Evolutionary conservation across 2,113 vertebrate species (phyloP).

Genomic region (Cinclus cinclus): DNA sequence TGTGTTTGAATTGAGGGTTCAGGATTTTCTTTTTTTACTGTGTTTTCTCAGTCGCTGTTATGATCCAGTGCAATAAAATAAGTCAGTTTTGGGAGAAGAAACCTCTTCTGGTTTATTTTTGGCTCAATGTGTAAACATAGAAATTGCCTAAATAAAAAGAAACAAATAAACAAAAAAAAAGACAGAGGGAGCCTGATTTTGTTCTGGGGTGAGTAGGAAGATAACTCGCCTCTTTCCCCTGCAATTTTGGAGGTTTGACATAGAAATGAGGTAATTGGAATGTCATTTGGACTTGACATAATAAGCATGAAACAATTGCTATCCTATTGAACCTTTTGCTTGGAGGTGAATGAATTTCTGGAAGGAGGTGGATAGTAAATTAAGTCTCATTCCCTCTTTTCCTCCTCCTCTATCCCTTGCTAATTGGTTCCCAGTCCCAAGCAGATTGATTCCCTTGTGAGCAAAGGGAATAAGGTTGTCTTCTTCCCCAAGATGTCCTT

Average conservation of each 20-base stretch:
- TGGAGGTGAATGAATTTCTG: not conserved
- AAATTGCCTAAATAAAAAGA: not conserved
- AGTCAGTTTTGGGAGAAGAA: not conserved
- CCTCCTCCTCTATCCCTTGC: rapidly evolving
- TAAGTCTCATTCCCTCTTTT: not conserved
- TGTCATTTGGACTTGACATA: not conserved
- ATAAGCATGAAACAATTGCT: not conserved
- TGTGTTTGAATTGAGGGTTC: not conserved
- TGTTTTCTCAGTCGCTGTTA: not conserved
- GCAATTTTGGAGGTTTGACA: not conserved
- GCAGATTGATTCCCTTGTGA: not conserved
- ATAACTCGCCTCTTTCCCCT: not conserved
- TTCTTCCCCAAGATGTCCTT: not conserved
- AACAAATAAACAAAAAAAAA: too few relatives aligned
- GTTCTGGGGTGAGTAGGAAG: not conserved
- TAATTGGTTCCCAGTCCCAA: not conserved
- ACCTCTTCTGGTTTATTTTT: not conserved
- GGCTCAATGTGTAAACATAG: not conserved
- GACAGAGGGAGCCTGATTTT: not conserved
- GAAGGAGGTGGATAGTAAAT: not conserved
- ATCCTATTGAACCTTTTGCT: not conserved
- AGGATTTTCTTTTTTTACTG: not conserved
- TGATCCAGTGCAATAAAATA: not conserved
- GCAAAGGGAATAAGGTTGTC: not conserved
- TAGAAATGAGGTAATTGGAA: not conserved